A percentile compares a stretch with the other conserved stretches of the same genome.
Conservation (phyloP, 2,888 invertebrate genomes). For the Trissolcus brochymenae region DNA sequence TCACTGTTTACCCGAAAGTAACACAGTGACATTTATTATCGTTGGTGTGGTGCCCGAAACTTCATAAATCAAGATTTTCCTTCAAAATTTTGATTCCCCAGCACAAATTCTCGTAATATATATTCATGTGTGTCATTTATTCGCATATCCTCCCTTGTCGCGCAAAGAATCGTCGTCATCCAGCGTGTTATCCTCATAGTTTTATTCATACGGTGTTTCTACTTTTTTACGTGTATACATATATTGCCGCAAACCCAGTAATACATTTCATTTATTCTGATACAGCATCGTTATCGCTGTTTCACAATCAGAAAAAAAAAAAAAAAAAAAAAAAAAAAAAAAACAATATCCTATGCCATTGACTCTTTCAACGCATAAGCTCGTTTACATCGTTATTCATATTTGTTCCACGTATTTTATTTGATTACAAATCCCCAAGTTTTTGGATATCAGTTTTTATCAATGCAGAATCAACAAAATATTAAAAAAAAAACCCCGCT, state of each 20-base stretch:
- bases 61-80: slow-evolving; percentile 38
- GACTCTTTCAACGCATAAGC: slow-evolving; percentile 34
- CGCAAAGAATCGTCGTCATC: slow-evolving; percentile 26
- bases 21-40: slow-evolving; percentile 15
- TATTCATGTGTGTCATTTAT: slow-evolving; percentile 43
- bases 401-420: slow-evolving; percentile 18
- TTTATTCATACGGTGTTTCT: slow-evolving; percentile 41
- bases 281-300: slow-evolving; percentile 32
- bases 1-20: slow-evolving; percentile 17
- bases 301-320: slow-evolving; percentile 28
- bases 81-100: slow-evolving; percentile 38
- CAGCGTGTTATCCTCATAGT: slow-evolving; percentile 39
- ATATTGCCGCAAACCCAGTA: slow-evolving; percentile 31
- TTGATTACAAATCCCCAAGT: slow-evolving; percentile 10
- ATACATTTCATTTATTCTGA: slow-evolving; percentile 47
- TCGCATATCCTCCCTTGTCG: slow-evolving; percentile 22
- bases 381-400: slow-evolving; percentile 31
- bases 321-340: slow-evolving; percentile 22
- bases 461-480: background rate
- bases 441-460: background rate
- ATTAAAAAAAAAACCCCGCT: background rate
- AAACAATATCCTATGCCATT: slow-evolving; percentile 17
- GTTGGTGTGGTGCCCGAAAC: slow-evolving; percentile 7
- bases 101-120: slow-evolving; percentile 36
- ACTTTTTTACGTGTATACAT: slow-evolving; percentile 35